Conservation (phyloP, 2,888 invertebrate species). For the Drosophila siamana region DNA sequence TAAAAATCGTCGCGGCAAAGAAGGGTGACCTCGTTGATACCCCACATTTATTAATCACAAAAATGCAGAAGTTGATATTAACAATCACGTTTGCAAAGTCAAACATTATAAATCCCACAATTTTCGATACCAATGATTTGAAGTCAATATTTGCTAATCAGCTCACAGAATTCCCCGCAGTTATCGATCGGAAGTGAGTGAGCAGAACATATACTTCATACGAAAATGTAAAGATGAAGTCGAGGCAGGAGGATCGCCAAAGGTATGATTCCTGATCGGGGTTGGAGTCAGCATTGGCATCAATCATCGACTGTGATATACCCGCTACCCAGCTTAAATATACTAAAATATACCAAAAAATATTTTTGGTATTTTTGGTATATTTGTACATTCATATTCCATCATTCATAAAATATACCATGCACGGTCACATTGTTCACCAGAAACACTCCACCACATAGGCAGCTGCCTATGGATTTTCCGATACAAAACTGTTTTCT, state of each 20-base stretch:
- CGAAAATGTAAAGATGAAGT: conserved; percentile 15
- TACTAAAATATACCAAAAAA: no score
- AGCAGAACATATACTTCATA: conserved; percentile 15
- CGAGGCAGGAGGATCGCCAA: conserved; percentile 8
- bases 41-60: conserved; percentile 2
- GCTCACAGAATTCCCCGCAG: conserved; percentile 4
- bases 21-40: neutral
- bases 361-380: no score
- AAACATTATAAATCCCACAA: neutral
- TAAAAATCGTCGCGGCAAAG: conserved; percentile 7
- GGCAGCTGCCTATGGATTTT: no score
- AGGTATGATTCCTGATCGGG: conserved; percentile 10
- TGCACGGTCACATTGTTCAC: no score
- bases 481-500: no score
- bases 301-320: no score
- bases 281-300: neutral
- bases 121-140: conserved; percentile 4
- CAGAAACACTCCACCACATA: no score
- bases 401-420: no score
- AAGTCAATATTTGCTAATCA: conserved; percentile 7
- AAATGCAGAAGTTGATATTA: conserved; percentile 12
- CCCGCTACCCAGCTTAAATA: no score
- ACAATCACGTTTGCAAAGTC: conserved; percentile 6
- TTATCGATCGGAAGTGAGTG: conserved; percentile 20
- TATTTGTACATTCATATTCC: no score